These are phyloP conservation scores for Cariama cristata DNA, from an alignment of 2,113 vertebrate genomes.

Conservation along the genomic window DNA sequence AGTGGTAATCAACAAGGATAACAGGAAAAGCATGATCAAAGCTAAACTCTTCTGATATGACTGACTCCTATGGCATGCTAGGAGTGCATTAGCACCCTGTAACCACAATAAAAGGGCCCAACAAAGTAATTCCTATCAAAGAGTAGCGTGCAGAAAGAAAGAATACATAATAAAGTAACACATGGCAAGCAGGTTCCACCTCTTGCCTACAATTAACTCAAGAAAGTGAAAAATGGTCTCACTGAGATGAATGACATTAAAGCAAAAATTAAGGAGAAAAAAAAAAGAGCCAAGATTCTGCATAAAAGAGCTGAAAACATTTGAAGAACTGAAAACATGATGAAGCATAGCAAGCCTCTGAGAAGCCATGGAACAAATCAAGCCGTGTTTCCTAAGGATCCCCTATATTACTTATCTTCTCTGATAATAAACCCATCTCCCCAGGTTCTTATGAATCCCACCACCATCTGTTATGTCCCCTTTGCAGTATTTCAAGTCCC, in stretches of 20 bases:
- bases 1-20: conserved; percentile 49
- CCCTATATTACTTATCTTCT: background rate
- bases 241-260: conserved; percentile 1
- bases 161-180: conserved; percentile 42
- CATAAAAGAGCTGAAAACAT: conserved; percentile 15
- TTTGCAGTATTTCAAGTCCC: background rate
- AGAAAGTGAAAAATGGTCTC: conserved; percentile 20
- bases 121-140: conserved; percentile 42
- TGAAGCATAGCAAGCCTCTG: background rate
- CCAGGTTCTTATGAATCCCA: background rate
- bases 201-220: conserved; percentile 9
- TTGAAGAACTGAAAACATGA: background rate
- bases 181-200: conserved; percentile 15
- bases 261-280: conserved; percentile 44
- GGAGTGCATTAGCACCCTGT: conserved; percentile 49
- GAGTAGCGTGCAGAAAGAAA: background rate
- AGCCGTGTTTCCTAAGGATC: background rate
- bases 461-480: background rate
- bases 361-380: background rate
- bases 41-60: conserved; percentile 30
- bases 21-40: conserved; percentile 49
- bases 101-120: conserved; percentile 40
- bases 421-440: background rate
- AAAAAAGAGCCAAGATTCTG: background rate
- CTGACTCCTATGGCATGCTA: conserved; percentile 27